phyloP scores from a whole-genome alignment of 2,113 vertebrate species.

The Leucosticte australis region DNA sequence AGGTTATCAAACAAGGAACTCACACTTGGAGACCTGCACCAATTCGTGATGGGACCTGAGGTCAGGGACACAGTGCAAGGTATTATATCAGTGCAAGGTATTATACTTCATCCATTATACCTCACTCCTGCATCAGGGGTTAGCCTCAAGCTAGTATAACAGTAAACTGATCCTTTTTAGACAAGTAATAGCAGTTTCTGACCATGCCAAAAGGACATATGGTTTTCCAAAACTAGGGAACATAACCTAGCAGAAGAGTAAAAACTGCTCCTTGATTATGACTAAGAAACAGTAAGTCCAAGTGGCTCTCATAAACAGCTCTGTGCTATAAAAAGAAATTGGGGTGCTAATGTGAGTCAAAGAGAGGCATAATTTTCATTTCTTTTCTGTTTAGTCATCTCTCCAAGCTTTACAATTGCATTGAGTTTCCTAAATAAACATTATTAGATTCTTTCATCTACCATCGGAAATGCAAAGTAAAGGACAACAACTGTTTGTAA shows the following conservation, averaged over 20 bases:
- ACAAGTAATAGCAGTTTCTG: background rate
- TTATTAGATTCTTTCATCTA: background rate
- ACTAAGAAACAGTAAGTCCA: background rate
- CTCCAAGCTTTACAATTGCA: background rate
- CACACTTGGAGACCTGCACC: background rate
- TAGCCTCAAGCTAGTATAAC: background rate
- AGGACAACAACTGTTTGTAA: background rate
- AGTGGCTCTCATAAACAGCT: background rate
- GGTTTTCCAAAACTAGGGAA: background rate
- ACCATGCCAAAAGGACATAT: background rate
- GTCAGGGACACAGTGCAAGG: background rate
- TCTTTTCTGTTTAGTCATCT: background rate
- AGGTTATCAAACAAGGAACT: background rate
- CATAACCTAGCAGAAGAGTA: background rate
- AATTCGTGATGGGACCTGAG: background rate
- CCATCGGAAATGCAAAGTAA: background rate
- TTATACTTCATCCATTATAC: background rate
- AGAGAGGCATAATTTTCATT: background rate
- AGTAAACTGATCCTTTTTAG: background rate
- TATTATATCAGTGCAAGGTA: background rate
- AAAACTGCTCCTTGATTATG: background rate
- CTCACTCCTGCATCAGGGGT: background rate
- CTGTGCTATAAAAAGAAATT: background rate
- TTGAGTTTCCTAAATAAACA: background rate
- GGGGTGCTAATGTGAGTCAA: background rate